Conservation (phyloP, 2,113 vertebrate species). For the Arenaria interpres region DNA sequence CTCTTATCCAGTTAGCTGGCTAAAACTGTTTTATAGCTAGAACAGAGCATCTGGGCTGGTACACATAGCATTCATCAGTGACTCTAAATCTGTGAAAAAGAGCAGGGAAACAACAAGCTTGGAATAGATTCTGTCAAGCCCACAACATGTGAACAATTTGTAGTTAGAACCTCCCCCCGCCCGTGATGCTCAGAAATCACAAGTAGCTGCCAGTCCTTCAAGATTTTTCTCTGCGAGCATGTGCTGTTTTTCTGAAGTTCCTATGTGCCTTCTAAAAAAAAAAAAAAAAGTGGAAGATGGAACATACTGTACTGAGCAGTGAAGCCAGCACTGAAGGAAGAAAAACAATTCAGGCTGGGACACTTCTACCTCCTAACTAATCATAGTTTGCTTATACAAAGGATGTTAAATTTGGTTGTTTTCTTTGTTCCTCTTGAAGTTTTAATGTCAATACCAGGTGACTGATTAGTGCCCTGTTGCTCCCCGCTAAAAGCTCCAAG, state of each 20-base stretch:
- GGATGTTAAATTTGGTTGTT: neutral
- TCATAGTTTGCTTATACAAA: neutral
- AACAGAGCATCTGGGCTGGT: conserved; percentile 55
- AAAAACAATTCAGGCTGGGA: neutral
- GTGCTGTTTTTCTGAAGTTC: conserved; percentile 70
- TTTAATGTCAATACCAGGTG: neutral
- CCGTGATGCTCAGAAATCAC: conserved; percentile 49
- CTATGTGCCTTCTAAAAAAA: conserved; percentile 39
- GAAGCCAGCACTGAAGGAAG: neutral
- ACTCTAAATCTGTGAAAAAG: conserved; percentile 53
- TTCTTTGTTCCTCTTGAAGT: neutral
- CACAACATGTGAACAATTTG: conserved; percentile 66
- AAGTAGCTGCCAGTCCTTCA: conserved; percentile 50
- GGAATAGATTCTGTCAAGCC: conserved; percentile 65
- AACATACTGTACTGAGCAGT: conserved; percentile 12
- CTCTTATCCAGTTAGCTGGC: conserved; percentile 73
- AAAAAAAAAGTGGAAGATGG: conserved; percentile 29
- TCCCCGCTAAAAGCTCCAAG: neutral
- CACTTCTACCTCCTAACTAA: neutral
- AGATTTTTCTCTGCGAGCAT: conserved; percentile 48
- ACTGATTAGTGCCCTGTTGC: neutral
- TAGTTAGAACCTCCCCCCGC: conserved; percentile 58
- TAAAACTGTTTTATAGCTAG: conserved; percentile 70
- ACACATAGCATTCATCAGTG: conserved; percentile 59
- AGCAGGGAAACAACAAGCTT: conserved; percentile 58